These are phyloP conservation scores for Autographa pulchrina DNA, from an alignment of 2,888 invertebrate species.

Conservation along the genomic window DNA sequence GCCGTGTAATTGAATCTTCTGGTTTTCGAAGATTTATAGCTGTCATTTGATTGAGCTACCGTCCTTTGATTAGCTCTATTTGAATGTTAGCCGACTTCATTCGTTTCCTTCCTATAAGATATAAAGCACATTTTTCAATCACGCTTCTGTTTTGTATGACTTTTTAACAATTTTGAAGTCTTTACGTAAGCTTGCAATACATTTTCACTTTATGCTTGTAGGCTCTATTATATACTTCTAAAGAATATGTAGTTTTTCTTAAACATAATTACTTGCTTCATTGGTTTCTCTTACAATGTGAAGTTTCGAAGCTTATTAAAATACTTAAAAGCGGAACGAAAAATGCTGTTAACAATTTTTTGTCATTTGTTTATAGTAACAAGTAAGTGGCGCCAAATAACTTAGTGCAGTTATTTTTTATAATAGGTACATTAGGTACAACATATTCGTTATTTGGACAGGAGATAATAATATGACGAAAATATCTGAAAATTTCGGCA, in stretches of 20 bases:
- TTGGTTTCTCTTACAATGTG: slow-evolving; percentile 46
- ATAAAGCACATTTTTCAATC: slow-evolving; percentile 33
- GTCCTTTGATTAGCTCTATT: slow-evolving; percentile 82
- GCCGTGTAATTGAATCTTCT: slow-evolving; percentile 88
- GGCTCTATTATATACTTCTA: slow-evolving; percentile 16
- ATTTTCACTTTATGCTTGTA: slow-evolving; percentile 43
- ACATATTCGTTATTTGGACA: slow-evolving; percentile 26
- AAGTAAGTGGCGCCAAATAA: slow-evolving; percentile 17
- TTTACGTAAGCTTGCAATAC: slow-evolving; percentile 42
- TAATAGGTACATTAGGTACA: slow-evolving; percentile 21
- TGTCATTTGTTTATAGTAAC: slow-evolving; percentile 30
- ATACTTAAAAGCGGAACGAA: slow-evolving; percentile 38
- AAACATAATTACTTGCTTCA: slow-evolving; percentile 53
- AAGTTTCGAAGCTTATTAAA: slow-evolving; percentile 40
- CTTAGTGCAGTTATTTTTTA: slow-evolving; percentile 35
- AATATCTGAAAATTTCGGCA: slow-evolving; percentile 62
- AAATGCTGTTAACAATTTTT: slow-evolving; percentile 40
- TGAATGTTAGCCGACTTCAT: slow-evolving; percentile 68
- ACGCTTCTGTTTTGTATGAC: slow-evolving; percentile 18
- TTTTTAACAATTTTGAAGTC: slow-evolving; percentile 18
- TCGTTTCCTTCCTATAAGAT: slow-evolving; percentile 60
- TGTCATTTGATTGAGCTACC: slow-evolving; percentile 82
- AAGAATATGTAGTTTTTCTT: slow-evolving; percentile 42
- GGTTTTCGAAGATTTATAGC: slow-evolving; percentile 85
- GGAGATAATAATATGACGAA: slow-evolving; percentile 45